Base-by-base conservation (phyloP, 2,888 invertebrate species). In the Phragmatobia fuliginosa region DNA sequence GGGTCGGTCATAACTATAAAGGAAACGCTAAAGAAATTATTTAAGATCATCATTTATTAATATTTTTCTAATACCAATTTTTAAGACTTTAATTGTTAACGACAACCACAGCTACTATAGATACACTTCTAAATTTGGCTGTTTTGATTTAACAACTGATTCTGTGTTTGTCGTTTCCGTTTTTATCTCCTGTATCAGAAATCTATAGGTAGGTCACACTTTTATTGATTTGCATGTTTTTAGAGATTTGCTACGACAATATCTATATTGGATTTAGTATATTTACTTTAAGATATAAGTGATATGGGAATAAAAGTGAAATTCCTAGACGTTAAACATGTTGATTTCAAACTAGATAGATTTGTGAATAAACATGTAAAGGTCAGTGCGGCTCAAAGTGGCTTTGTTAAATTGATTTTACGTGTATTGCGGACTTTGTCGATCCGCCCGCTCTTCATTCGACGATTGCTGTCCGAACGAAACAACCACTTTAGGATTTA, bases 401-500 rank as follows among this genome's bases (percentile, higher is more conserved):
- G 94, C 91, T 94, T 94, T 93, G 87, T 87, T 90, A 94, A 94
- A 94, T 94, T 94, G 94, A 94, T 94, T 94, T 94, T 91, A 93
- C 93, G 91, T 94, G 94, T 94, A 93, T 91, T 90, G 92, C 85
- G 88, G 91, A 91, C 87, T 92, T 90, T 89, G 88, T 74, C 74
- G 71, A 68, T 52, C 81, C 84, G 83, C 79, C 80, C 87, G 78
- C 85, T 84, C 81, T 85, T 71, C 82, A 86, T 85, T 87, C 84
- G 84, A 79, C 83, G 85, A 84, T 79, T 82, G 74, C 79, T 82
- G 83, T 75, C 73, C 70, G 49, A 81, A 78, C 75, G 84, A 82
- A 83, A 85, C 87, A 87, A 83, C 88, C 88, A 87, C 87, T 89
- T 85, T 75, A 83, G 41, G 85, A 87, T 92, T 87, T 86, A 85